These are phyloP conservation scores for Steinernema scapterisci DNA, from an alignment of 2,888 invertebrate species.

Conservation along the genomic window DNA sequence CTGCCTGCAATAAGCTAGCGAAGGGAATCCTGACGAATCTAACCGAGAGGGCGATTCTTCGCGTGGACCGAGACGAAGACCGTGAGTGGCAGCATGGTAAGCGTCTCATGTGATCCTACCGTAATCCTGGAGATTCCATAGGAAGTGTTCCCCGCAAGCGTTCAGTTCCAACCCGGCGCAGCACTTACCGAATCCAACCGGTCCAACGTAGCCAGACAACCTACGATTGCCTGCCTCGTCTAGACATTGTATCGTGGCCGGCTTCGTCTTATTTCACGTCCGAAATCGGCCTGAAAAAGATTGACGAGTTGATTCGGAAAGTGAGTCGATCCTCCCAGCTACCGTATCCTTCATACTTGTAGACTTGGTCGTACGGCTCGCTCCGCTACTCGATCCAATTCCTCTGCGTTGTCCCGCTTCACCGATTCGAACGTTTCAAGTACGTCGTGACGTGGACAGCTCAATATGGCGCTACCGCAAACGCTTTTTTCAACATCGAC, in stretches of 20 bases:
- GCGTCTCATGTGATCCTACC: background rate
- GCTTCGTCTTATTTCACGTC: slow-evolving; percentile 27
- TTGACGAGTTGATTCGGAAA: slow-evolving; percentile 42
- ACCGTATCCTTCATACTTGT: background rate
- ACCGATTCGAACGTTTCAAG: slow-evolving; percentile 32
- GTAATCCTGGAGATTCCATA: too few relatives aligned
- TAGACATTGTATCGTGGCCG: background rate
- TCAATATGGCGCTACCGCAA: background rate
- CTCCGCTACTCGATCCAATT: slow-evolving; percentile 37
- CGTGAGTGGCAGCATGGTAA: too few relatives aligned
- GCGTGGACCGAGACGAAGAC: background rate
- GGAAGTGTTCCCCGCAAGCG: too few relatives aligned
- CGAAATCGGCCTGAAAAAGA: slow-evolving; percentile 37
- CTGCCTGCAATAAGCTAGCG: slow-evolving; percentile 14
- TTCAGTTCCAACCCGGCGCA: too few relatives aligned
- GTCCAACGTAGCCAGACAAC: slow-evolving; percentile 16
- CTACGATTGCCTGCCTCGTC: background rate
- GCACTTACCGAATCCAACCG: background rate
- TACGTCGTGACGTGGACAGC: slow-evolving; percentile 37
- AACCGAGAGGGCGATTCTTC: background rate
- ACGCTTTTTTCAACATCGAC: slow-evolving; percentile 43
- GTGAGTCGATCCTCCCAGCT: background rate
- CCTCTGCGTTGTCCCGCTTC: slow-evolving; percentile 31
- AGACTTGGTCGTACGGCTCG: slow-evolving; percentile 40
- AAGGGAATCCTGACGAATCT: slow-evolving; percentile 10